Percentiles rank a stretch among this genome's conserved stretches.
Conservation (phyloP, 2,888 invertebrate genomes). For the Perithous albicinctus region DNA sequence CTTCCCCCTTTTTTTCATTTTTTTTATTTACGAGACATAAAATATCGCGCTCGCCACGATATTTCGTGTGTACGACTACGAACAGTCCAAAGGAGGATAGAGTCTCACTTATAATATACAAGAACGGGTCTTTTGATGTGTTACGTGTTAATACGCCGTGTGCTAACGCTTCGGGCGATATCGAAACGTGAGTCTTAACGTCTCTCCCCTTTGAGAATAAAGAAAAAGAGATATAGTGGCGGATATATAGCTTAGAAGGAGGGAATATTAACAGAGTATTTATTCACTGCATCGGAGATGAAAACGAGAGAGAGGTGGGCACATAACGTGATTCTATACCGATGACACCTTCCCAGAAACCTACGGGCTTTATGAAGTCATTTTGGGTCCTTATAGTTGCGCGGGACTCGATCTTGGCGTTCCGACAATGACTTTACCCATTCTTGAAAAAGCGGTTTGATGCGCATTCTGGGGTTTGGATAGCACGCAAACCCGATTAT, state of each 20-base stretch:
- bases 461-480: neutral
- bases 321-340: conserved; percentile 37
- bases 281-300: conserved; percentile 52
- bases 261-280: conserved; percentile 26
- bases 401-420: conserved; percentile 19
- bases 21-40: conserved; percentile 64
- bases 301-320: conserved; percentile 1
- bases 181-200: conserved; percentile 52
- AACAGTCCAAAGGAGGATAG: conserved; percentile 16
- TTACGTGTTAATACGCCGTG: conserved; percentile 81
- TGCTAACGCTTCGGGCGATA: conserved; percentile 59
- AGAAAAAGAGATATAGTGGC: conserved; percentile 32
- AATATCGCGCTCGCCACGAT: conserved; percentile 63
- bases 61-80: conserved; percentile 58
- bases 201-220: conserved; percentile 2
- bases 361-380: conserved; percentile 73
- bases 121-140: conserved; percentile 75
- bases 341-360: conserved; percentile 69
- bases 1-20: neutral
- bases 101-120: conserved; percentile 42
- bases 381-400: conserved; percentile 61
- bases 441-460: conserved; percentile 33
- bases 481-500: neutral
- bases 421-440: conserved; percentile 43
- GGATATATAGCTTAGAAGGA: conserved; percentile 4